Percentiles rank a stretch among this genome's conserved stretches.
Evolutionary conservation across 2,797 vertebrate genomes (phyloP).

Genomic region (Vireo griseus): DNA sequence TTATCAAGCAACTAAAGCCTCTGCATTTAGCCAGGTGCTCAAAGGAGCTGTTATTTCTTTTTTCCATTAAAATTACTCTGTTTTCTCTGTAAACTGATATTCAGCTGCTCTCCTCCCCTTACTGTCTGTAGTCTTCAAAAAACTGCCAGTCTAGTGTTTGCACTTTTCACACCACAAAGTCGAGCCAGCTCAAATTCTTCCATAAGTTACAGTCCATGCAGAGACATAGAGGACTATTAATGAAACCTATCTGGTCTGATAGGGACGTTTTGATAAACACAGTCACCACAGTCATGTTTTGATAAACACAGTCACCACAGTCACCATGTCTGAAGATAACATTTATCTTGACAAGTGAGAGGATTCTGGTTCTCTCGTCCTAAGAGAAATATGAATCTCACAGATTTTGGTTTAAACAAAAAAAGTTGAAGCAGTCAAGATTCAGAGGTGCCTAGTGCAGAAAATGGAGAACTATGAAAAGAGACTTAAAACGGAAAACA

Average conservation of each 20-base stretch:
- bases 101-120: fast-evolving
- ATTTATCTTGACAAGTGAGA: not conserved
- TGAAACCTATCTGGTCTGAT: not conserved
- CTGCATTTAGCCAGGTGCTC: not conserved
- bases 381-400: not conserved
- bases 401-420: not conserved
- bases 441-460: not conserved
- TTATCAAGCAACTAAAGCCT: not conserved
- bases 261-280: no score
- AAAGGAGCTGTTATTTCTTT: not conserved
- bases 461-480: not conserved
- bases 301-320: no score
- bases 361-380: not conserved
- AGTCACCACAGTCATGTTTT: not conserved
- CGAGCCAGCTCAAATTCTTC: not conserved
- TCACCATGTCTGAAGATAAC: not conserved
- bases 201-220: not conserved
- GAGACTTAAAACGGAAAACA: not conserved
- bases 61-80: not conserved
- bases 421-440: not conserved
- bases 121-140: not conserved
- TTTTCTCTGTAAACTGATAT: not conserved
- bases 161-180: not conserved
- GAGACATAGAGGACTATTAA: not conserved
- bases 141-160: not conserved